phyloP scores from a whole-genome alignment of 2,888 invertebrate species.

The Plebejus anna region DNA sequence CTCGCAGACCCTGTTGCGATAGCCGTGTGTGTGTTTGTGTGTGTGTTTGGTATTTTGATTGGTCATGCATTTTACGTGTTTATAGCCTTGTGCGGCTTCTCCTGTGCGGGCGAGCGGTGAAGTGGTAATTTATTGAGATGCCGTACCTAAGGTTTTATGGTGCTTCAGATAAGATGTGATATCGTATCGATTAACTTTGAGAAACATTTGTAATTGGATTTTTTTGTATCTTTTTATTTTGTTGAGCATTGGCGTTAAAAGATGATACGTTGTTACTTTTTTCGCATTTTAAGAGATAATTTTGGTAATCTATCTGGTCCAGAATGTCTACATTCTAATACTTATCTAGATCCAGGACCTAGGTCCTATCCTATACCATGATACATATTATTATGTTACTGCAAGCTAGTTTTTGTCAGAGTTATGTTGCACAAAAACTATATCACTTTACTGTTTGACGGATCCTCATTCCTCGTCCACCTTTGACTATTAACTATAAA shows the following conservation, averaged over 20 bases:
- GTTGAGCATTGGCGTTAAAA: background rate
- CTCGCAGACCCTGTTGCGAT: conserved; percentile 32
- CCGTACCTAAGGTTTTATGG: conserved; percentile 52
- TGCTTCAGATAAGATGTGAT: conserved; percentile 38
- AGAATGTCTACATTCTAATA: too few relatives aligned
- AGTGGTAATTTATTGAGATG: conserved; percentile 64
- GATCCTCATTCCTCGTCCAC: too few relatives aligned
- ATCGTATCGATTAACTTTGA: conserved; percentile 17
- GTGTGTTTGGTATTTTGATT: conserved; percentile 79
- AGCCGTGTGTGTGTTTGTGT: conserved; percentile 40
- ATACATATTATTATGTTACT: too few relatives aligned
- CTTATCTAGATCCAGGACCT: too few relatives aligned
- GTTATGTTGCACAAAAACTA: too few relatives aligned
- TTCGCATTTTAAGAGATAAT: background rate
- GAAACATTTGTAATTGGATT: conserved; percentile 27
- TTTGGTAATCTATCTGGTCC: too few relatives aligned
- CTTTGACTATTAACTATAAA: too few relatives aligned
- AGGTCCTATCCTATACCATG: too few relatives aligned
- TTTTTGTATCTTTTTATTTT: background rate
- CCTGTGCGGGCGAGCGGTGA: conserved; percentile 65
- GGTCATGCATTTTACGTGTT: conserved; percentile 80
- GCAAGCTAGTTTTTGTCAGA: too few relatives aligned
- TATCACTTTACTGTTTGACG: too few relatives aligned
- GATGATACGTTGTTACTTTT: background rate
- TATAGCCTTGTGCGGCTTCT: conserved; percentile 62